Base-by-base conservation (phyloP, 2,888 invertebrate genomes). In the Dryadula phaetusa region DNA sequence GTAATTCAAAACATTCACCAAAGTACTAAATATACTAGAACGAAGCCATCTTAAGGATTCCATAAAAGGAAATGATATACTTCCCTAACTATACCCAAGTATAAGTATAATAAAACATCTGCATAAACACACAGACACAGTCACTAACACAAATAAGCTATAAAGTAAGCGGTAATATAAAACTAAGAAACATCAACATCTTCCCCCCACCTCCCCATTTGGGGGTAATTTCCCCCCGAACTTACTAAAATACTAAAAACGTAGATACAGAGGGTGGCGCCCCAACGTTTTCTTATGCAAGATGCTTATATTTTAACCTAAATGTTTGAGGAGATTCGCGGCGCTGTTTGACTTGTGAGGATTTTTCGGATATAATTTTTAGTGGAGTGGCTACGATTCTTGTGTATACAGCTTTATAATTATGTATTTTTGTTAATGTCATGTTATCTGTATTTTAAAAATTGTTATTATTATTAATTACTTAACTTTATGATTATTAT, bases 211-310 rank as follows among this genome's bases (percentile, higher is more conserved):
- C 76, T 77, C 73, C 76, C 78, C 81, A 71, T 63, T 25, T 61
- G 77, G 87, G 91, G 88, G 87, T 86, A 90, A 87, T 89, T 87
- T 82, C 86, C 82, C 86, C 92, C 90, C 86, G 88, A 92, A 92
- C 92, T 92, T 92, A 92, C 91, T 92, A 92, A 92, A 92, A 92
- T 92, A 92, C 92, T 92, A 92, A 92, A 92, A 92, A 92, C 92
- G 91, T 90, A 92, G 92, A 92, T 92, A 91, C 86, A 80, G 88
- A 87, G 83, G 79, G 78, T 74, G 71, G 74, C 86, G 84, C 87
- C 85, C 83, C 84, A 78, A 77, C 88, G 84, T 84, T 91, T 92
- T 92, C 92, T 92, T 92, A 92, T 92, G 92, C 92, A 92, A 92
- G 92, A 90, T 89, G 90, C 90, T 92, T 92, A 90, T 90, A 89